Conservation (phyloP, 2,113 vertebrate species). For the Phyllopteryx taeniolatus region DNA sequence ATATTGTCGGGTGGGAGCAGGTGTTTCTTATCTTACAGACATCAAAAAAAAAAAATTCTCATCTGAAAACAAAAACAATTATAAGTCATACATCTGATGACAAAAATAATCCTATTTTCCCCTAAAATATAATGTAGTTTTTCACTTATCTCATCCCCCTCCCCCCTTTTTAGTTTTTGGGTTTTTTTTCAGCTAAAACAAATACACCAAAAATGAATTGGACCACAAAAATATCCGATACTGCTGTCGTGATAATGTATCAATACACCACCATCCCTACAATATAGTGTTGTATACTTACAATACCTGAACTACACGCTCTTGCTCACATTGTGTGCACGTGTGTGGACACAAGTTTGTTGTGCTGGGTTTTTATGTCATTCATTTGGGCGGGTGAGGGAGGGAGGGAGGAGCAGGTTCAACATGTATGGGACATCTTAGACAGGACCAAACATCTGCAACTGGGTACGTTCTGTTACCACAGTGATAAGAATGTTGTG, state of each 20-base stretch:
- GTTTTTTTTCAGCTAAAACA: too few relatives aligned
- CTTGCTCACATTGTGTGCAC: background rate
- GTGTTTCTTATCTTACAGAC: too few relatives aligned
- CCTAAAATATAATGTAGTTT: background rate
- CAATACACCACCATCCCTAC: too few relatives aligned
- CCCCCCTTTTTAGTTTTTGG: too few relatives aligned
- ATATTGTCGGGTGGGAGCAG: background rate
- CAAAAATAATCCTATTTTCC: background rate
- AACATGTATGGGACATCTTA: background rate
- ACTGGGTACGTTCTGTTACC: background rate
- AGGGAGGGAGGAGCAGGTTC: background rate
- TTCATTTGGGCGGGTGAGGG: background rate
- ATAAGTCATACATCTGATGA: background rate
- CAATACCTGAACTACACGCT: background rate
- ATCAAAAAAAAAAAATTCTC: too few relatives aligned
- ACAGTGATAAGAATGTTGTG: background rate
- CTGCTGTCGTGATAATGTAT: background rate
- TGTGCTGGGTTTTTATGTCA: background rate
- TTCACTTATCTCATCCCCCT: too few relatives aligned
- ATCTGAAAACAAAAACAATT: too few relatives aligned
- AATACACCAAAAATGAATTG: too few relatives aligned
- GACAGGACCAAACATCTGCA: constrained; percentile 4
- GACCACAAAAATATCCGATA: background rate
- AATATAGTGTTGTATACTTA: background rate
- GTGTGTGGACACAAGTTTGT: background rate